Base-by-base conservation (phyloP, 2,113 vertebrate species). In the Nyctereutes procyonoides region DNA sequence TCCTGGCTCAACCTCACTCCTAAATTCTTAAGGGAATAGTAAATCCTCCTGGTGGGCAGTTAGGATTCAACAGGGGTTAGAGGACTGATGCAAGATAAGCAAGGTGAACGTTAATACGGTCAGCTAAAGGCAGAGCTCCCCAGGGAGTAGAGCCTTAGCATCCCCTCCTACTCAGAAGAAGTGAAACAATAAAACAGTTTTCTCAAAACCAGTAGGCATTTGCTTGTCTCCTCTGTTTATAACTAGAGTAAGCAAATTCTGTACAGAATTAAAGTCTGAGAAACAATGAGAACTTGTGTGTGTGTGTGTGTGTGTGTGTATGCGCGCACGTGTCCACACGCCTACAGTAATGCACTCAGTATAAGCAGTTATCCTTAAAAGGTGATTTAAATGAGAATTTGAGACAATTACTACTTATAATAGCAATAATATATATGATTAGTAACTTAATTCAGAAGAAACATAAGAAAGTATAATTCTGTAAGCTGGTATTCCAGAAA, bases 101-200 rank as follows among this genome's bases (percentile, higher is more conserved):
- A 89, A 96, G 56, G 81, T 83, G 67, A 96, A 67, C 53, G 84
- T 58, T 90, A 92, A 92, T 63, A 82, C 86, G 30, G 51, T 43
- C 28, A 2, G 51, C 35, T 12, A 65, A 92, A 87, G 16, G 7
- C 48, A 3, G 4, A 24, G n/a, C 9, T 83, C 55, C 74, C 32
- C 28, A 60, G 62, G 90, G 76, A 69, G 43, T 53, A 82, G 77
- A 53, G 30, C 14, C 13, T 56, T 2, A 2, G 28, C 16, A 74
- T 56, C 3, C 58, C 1, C 8, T 2, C 74, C 6, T 32, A 30
- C n/a, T 38, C 14, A 13, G 0, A 16, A 81, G 32, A 82, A 92
- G 9, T 55, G 11, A 87, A 83, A 94, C 69, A 56, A 30, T 20
- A 11, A 9, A 84, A n/a, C 8, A 48, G 20, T 32, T 55, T 86